These are phyloP conservation scores for Balearica regulorum DNA, from an alignment of 2,797 vertebrate species.

Conservation along the genomic window DNA sequence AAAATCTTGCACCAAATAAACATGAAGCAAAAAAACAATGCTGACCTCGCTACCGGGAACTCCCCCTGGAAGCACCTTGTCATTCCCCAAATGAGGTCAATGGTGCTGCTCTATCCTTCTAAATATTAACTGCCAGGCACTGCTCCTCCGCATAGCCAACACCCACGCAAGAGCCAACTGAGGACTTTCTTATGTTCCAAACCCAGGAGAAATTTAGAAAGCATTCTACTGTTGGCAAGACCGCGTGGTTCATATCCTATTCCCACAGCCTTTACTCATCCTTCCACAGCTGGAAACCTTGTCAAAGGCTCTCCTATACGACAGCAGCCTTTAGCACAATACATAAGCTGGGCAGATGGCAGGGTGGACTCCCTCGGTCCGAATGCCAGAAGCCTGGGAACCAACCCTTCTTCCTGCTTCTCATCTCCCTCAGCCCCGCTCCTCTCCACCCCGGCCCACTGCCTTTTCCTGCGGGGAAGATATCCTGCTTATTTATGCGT, in stretches of 20 bases:
- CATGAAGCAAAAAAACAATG: constrained; percentile 4
- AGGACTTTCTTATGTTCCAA: constrained; percentile 9
- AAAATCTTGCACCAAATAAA: constrained; percentile 32
- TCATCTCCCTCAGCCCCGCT: constrained; percentile 29
- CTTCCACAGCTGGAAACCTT: constrained; percentile 66
- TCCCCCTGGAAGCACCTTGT: neutral
- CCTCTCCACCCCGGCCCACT: constrained; percentile 13
- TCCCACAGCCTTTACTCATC: constrained; percentile 67
- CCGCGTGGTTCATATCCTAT: constrained; percentile 38
- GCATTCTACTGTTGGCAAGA: constrained; percentile 43
- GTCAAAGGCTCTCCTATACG: constrained; percentile 33
- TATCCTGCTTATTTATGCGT: constrained; percentile 56
- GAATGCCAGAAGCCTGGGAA: constrained; percentile 67
- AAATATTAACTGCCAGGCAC: constrained; percentile 10
- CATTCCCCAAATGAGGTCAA: neutral
- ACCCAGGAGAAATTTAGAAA: constrained; percentile 47
- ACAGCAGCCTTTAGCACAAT: constrained; percentile 49
- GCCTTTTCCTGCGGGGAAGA: constrained; percentile 58
- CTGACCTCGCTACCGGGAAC: constrained; percentile 31
- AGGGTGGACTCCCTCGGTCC: constrained; percentile 34
- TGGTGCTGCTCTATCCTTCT: neutral
- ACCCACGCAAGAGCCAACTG: neutral
- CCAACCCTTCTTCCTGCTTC: constrained; percentile 66
- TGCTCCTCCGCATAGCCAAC: neutral
- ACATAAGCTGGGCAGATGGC: constrained; percentile 58